phyloP scores from a whole-genome alignment of 2,797 vertebrate genomes.

The Sebastes minor region DNA sequence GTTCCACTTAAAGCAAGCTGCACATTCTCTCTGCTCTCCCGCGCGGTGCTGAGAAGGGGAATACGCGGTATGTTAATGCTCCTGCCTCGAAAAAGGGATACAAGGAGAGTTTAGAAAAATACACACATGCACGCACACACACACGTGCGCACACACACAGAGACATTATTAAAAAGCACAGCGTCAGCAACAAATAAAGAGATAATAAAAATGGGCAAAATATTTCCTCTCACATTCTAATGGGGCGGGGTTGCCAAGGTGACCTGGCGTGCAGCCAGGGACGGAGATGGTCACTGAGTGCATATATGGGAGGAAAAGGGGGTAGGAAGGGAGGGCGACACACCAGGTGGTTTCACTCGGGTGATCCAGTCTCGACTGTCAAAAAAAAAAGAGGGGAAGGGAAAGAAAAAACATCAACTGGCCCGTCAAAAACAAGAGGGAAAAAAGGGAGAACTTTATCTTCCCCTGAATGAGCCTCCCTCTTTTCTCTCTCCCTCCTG shows the following conservation, averaged over 20 bases:
- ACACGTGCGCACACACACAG: conserved; percentile 4
- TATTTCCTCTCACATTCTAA: conserved; percentile 74
- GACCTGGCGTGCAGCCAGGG: conserved; percentile 73
- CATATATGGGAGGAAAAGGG: conserved; percentile 67
- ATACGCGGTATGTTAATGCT: conserved; percentile 62
- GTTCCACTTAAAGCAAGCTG: conserved; percentile 80
- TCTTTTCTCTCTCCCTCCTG: conserved; percentile 55
- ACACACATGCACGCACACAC: conserved; percentile 26
- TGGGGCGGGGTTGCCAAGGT: conserved; percentile 74
- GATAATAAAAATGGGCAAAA: conserved; percentile 77
- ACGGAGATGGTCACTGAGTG: conserved; percentile 77
- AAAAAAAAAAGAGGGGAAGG: conserved; percentile 63
- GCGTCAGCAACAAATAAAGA: conserved; percentile 74
- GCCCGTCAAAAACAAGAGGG: conserved; percentile 73
- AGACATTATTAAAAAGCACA: conserved; percentile 65
- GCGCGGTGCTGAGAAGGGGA: conserved; percentile 57
- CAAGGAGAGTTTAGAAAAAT: conserved; percentile 61
- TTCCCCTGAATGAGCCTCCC: conserved; percentile 71
- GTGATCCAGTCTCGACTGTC: conserved; percentile 75
- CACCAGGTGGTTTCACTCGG: conserved; percentile 83
- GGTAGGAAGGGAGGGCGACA: conserved; percentile 58
- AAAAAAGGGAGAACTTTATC: conserved; percentile 71
- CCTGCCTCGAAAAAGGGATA: conserved; percentile 59
- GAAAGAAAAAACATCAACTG: conserved; percentile 67
- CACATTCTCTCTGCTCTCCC: conserved; percentile 68